A percentile compares a stretch with the other conserved stretches of the same genome.
phyloP scores from a whole-genome alignment of 2,797 vertebrate genomes.

The Parauchenoglanis ngamensis region DNA sequence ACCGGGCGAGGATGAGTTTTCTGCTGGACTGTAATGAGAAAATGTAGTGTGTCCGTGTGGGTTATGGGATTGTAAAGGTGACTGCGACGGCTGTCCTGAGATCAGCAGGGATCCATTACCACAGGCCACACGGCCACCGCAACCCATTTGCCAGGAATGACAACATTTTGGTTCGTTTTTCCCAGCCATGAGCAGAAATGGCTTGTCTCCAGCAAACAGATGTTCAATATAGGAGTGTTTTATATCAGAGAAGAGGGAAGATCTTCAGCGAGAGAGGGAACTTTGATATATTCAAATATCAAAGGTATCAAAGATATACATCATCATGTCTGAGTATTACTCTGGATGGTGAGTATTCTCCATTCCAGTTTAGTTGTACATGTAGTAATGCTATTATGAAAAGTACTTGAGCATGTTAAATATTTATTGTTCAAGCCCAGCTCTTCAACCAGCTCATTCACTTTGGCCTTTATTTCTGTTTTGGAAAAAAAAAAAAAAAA shows the following conservation, averaged over 20 bases:
- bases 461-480: neutral
- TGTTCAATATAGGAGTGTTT: slow-evolving; percentile 66
- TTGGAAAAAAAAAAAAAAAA: neutral
- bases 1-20: slow-evolving; percentile 66
- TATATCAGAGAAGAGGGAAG: neutral
- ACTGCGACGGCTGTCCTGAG: slow-evolving; percentile 72
- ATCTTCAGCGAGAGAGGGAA: neutral
- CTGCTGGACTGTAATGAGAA: slow-evolving; percentile 75
- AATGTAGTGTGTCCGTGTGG: slow-evolving; percentile 74
- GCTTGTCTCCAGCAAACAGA: slow-evolving; percentile 73
- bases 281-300: too few species aligned
- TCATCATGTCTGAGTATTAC: neutral
- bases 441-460: neutral
- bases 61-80: slow-evolving; percentile 75
- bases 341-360: neutral
- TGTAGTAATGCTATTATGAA: neutral
- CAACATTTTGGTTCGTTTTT: slow-evolving; percentile 76
- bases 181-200: slow-evolving; percentile 71
- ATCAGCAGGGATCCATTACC: slow-evolving; percentile 81
- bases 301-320: too few species aligned
- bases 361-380: neutral
- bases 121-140: slow-evolving; percentile 69
- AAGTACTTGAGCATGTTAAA: neutral
- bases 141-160: slow-evolving; percentile 79
- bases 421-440: neutral